phyloP scores from a whole-genome alignment of 2,888 invertebrate species.

The Chloroclystis v-ata region DNA sequence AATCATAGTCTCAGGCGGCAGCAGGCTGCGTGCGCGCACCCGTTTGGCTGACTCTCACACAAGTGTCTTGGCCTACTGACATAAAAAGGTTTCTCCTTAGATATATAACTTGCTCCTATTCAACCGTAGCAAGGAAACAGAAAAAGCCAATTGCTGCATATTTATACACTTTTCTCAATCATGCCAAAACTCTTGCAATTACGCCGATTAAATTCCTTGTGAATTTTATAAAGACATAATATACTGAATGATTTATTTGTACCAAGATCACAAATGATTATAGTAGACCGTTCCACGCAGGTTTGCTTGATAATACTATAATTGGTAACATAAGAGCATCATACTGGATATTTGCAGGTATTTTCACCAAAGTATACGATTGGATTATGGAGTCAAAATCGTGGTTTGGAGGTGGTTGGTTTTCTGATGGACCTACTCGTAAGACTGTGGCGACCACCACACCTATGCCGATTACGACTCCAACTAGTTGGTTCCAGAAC shows the following conservation, averaged over 20 bases:
- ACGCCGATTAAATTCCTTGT: no score
- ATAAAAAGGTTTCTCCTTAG: slow-evolving; percentile 53
- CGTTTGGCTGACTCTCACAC: slow-evolving; percentile 24
- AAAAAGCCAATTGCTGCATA: background rate
- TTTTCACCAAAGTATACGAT: slow-evolving; percentile 55
- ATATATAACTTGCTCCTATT: slow-evolving; percentile 33
- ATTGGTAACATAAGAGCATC: no score
- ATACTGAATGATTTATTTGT: no score
- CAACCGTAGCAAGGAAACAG: slow-evolving; percentile 28
- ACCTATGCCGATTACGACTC: slow-evolving; percentile 41
- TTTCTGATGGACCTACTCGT: slow-evolving; percentile 41
- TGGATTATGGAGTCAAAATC: slow-evolving; percentile 54
- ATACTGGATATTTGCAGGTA: slow-evolving; percentile 37
- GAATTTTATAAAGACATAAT: no score
- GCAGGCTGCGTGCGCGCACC: slow-evolving; percentile 17
- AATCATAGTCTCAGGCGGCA: slow-evolving; percentile 4
- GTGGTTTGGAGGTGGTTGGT: slow-evolving; percentile 75
- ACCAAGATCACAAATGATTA: no score
- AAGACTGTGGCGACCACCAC: slow-evolving; percentile 47
- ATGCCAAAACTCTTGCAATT: no score
- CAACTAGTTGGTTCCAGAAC: slow-evolving; percentile 61
- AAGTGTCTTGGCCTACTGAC: slow-evolving; percentile 45
- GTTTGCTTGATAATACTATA: no score
- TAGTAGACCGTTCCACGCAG: no score
- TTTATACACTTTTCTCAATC: no score